A percentile compares a stretch with the other conserved stretches of the same genome.
phyloP scores from a whole-genome alignment of 53 echinoderm and acorn worm genomes.

The Glandiceps talaboti region DNA sequence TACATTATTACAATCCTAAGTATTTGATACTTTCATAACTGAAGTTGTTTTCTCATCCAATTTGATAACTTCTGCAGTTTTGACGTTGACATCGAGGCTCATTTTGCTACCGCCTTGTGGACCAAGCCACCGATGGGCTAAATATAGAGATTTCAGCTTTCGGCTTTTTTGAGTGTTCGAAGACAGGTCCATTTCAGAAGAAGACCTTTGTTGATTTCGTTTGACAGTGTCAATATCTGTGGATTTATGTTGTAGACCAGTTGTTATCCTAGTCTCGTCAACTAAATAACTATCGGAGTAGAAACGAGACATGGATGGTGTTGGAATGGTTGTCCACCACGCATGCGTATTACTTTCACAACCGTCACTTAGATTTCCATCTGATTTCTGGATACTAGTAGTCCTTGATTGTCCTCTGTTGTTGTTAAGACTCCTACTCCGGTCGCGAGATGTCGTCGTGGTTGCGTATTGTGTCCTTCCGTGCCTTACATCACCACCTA shows the following conservation, averaged over 20 bases:
- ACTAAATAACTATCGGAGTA: not conserved
- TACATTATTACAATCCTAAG: too few species aligned
- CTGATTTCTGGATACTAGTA: not conserved
- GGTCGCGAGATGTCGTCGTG: not conserved
- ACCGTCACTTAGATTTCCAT: too few species aligned
- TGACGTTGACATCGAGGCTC: not conserved
- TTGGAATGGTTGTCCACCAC: not conserved
- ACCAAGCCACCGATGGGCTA: not conserved
- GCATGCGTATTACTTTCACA: not conserved
- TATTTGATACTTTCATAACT: not conserved
- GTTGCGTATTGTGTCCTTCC: not conserved
- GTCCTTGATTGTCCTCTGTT: not conserved
- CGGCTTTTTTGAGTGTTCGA: not conserved
- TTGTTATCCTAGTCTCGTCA: not conserved
- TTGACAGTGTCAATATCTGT: not conserved
- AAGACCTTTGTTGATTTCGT: not conserved
- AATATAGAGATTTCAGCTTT: not conserved
- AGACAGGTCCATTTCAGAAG: not conserved
- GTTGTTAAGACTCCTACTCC: not conserved
- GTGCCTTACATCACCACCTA: not conserved
- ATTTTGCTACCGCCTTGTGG: not conserved
- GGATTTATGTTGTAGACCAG: not conserved
- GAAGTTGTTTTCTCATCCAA: not conserved
- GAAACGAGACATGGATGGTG: not conserved
- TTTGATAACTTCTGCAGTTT: not conserved